These are phyloP conservation scores for Laothoe populi DNA, from an alignment of 2,888 invertebrate genomes.

Conservation along the genomic window DNA sequence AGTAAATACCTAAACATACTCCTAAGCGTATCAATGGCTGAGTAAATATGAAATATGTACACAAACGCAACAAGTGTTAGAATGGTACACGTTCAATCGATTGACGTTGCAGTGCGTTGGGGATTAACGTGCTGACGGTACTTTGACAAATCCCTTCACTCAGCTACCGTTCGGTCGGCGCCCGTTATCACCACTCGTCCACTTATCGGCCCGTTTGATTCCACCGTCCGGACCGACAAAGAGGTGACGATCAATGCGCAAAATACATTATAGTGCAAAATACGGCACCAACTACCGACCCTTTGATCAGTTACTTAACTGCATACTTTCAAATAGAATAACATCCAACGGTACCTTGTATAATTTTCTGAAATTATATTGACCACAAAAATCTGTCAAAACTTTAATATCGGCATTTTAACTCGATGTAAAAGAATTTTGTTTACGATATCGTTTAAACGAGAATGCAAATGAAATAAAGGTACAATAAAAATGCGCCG, in stretches of 20 bases:
- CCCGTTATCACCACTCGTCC: slow-evolving; percentile 67
- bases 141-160: slow-evolving; percentile 76
- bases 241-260: slow-evolving; percentile 73
- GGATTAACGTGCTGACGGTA: slow-evolving; percentile 70
- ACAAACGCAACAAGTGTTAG: neutral
- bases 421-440: slow-evolving; percentile 46
- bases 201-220: slow-evolving; percentile 73
- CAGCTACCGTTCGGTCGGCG: slow-evolving; percentile 70
- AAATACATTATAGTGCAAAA: slow-evolving; percentile 59
- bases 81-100: neutral
- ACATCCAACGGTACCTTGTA: slow-evolving; percentile 22
- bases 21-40: neutral
- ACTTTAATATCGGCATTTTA: slow-evolving; percentile 39
- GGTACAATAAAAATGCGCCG: slow-evolving; percentile 66
- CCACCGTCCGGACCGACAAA: slow-evolving; percentile 72
- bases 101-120: neutral
- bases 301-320: slow-evolving; percentile 37
- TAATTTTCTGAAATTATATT: slow-evolving; percentile 37
- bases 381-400: slow-evolving; percentile 45
- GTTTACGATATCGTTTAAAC: slow-evolving; percentile 65
- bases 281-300: slow-evolving; percentile 33
- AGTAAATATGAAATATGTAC: neutral
- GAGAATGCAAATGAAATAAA: slow-evolving; percentile 70
- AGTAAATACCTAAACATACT: neutral
- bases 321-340: slow-evolving; percentile 29